These are phyloP conservation scores for Cydia pomonella DNA, from an alignment of 1,140 invertebrate species.

Conservation along the genomic window DNA sequence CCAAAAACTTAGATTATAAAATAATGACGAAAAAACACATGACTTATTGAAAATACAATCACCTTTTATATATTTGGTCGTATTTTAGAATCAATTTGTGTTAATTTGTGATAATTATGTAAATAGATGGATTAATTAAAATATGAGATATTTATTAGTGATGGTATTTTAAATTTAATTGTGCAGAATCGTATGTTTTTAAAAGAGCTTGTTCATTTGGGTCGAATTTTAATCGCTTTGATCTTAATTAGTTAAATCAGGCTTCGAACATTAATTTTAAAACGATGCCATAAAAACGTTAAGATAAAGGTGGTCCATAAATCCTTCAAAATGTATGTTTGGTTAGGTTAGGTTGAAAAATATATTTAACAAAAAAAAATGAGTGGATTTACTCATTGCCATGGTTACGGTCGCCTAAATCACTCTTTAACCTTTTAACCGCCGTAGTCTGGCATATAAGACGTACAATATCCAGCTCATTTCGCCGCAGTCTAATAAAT, in stretches of 20 bases:
- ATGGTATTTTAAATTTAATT: background rate
- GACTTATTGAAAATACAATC: background rate
- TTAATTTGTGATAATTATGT: constrained; percentile 28
- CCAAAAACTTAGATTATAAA: constrained; percentile 1
- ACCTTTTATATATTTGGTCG: background rate
- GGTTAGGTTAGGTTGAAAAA: background rate
- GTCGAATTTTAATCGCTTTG: constrained; percentile 6
- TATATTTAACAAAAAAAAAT: background rate
- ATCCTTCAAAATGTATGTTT: background rate
- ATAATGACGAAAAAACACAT: background rate
- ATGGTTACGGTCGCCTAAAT: background rate
- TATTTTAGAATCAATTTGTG: constrained; percentile 6
- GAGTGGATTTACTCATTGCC: too few species aligned
- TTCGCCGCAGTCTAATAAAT: too few species aligned
- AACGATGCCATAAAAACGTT: background rate
- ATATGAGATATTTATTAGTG: background rate
- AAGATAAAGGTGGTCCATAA: background rate
- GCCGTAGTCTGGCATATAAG: too few species aligned
- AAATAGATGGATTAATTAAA: constrained; percentile 12
- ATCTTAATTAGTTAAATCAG: background rate
- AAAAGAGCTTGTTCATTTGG: constrained; percentile 1
- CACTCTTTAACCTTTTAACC: background rate
- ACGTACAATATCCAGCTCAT: too few species aligned
- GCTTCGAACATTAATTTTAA: constrained; percentile 1
- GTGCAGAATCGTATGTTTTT: background rate